Conservation (phyloP, 2,113 vertebrate genomes). For the Suncus etruscus region DNA sequence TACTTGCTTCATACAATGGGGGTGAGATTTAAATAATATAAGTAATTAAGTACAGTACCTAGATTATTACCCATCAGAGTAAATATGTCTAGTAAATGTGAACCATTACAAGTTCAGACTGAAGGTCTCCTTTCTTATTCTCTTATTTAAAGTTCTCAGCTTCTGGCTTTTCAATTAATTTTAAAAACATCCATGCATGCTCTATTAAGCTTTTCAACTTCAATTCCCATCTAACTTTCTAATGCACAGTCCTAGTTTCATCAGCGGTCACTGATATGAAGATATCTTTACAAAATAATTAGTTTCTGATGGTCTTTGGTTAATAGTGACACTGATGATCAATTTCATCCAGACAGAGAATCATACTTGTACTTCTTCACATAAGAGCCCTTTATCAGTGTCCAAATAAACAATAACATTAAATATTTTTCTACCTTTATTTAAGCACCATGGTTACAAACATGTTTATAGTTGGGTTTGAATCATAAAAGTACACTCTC, state of each 20-base stretch:
- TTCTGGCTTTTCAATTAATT: neutral
- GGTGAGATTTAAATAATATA: neutral
- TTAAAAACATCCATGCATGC: neutral
- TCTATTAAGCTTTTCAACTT: neutral
- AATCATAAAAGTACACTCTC: too few species aligned
- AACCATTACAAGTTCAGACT: neutral
- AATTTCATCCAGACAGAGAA: neutral
- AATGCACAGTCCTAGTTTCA: neutral
- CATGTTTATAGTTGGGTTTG: too few species aligned
- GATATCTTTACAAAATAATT: neutral
- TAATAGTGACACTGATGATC: neutral
- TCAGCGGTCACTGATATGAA: neutral
- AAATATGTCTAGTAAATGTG: neutral
- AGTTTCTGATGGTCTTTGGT: neutral
- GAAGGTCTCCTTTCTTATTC: neutral
- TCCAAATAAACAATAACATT: neutral
- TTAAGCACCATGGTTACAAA: too few species aligned
- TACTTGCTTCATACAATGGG: neutral
- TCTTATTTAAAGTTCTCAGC: neutral
- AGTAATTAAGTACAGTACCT: neutral
- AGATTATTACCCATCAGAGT: neutral
- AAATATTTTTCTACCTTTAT: too few species aligned
- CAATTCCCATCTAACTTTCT: neutral
- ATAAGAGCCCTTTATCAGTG: neutral
- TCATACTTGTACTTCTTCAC: neutral